Base-by-base conservation (phyloP, 2,888 invertebrate genomes). In the Drosophila anomelani region DNA sequence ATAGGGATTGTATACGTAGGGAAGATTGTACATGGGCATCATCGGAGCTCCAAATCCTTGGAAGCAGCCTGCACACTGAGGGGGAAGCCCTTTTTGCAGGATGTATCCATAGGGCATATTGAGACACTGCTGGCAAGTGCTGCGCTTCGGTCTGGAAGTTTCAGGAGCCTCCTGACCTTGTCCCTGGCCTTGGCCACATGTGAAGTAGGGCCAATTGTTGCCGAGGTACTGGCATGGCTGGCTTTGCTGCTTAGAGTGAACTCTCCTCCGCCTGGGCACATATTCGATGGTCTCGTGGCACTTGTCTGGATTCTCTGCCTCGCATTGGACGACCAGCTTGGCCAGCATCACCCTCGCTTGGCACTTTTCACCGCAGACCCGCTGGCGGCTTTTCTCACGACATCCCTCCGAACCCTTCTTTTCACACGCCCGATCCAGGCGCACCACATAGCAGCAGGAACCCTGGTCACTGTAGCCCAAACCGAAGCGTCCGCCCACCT, bases 401-500 rank as follows among this genome's bases (percentile, higher is more conserved):
- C 91, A 91, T 32, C 75, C n/a, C 3, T 61, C 78, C 0, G 36
- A 36, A 6, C 7, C 36, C 43, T 73, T 62, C 32, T 53, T 43
- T 26, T 82, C 78, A 53, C 91, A 90, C 20, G 86, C 82, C 1
- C 76, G 77, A 15, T 73, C 70, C 5, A 80, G 67, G 0, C 85
- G 82, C 39, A 92, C 79, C 43, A 91, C 81, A 62, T 82, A 77
- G 64, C 92, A 92, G 63, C 92, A 92, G 15, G 91, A 78, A 13
- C 92, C 92, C 7, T 78, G 76, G 44, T 92, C 88, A 15, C 74
- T 90, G 63, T 89, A 91, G 4, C 92, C 92, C 4, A 92, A 62
- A 0, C 92, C 92, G 58, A 87, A 92, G 66, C 89, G 82, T 0
- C 92, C 92, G 13, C 92, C 92, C n/a, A 81, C 78, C 32, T 85